A percentile compares a stretch with the other conserved stretches of the same genome.
These are phyloP conservation scores for Diacarnus erythraeanus DNA, from an alignment of 37 sponge, comb jelly and placozoan genomes.

Conservation along the genomic window DNA sequence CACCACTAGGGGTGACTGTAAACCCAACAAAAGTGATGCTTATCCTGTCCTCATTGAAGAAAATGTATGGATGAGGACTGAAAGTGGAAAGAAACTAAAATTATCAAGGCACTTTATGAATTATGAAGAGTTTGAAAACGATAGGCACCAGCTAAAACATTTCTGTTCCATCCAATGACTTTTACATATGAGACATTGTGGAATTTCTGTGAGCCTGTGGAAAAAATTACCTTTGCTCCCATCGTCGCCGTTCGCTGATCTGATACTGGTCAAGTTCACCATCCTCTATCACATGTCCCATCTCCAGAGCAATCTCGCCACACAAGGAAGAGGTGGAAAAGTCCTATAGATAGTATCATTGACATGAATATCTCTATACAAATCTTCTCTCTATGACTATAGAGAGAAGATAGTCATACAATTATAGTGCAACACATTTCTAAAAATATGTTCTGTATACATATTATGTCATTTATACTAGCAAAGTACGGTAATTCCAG, in stretches of 20 bases:
- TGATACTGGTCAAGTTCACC: constrained; percentile 49
- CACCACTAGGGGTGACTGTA: constrained; percentile 37
- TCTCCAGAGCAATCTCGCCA: constrained; percentile 27
- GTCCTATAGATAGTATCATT: constrained; percentile 32
- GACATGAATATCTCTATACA: background rate
- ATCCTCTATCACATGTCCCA: background rate
- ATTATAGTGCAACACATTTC: too few relatives aligned
- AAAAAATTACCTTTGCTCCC: constrained; percentile 71
- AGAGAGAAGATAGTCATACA: too few relatives aligned
- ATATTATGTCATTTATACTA: too few relatives aligned
- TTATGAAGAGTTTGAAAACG: background rate
- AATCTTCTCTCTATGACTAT: background rate
- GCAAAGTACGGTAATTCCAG: too few relatives aligned
- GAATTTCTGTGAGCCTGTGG: too few relatives aligned
- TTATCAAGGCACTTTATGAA: background rate
- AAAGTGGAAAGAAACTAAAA: background rate
- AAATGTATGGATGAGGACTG: constrained; percentile 84
- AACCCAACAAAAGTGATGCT: constrained; percentile 85
- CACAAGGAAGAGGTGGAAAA: constrained; percentile 75
- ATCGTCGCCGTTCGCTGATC: constrained; percentile 50
- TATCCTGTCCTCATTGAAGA: constrained; percentile 79
- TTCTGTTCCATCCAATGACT: background rate
- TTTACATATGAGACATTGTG: too few relatives aligned
- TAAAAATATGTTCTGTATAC: too few relatives aligned
- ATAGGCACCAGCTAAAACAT: background rate